These are phyloP conservation scores for Plusia festucae DNA, from an alignment of 2,888 invertebrate species.

Conservation along the genomic window DNA sequence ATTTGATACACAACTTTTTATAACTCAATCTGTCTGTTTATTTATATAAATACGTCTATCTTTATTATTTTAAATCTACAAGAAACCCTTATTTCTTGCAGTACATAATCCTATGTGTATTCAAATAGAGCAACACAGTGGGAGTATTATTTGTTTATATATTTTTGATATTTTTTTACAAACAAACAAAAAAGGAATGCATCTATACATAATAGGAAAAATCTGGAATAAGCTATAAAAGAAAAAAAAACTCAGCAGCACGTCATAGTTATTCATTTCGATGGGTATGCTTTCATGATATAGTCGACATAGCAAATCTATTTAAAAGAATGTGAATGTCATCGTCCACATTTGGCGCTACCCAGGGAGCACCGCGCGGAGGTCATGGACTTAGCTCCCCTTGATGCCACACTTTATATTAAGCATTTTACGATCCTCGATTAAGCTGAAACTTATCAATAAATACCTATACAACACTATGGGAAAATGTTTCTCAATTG, in stretches of 20 bases:
- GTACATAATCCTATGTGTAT: slow-evolving; percentile 34
- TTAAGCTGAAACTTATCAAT: slow-evolving; percentile 59
- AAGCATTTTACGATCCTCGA: slow-evolving; percentile 56
- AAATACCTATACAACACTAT: slow-evolving; percentile 48
- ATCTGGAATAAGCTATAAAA: slow-evolving; percentile 36
- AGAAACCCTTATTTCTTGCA: slow-evolving; percentile 33
- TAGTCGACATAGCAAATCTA: slow-evolving; percentile 41
- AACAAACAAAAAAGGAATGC: slow-evolving; percentile 40
- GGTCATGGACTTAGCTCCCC: slow-evolving; percentile 88
- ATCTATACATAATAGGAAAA: slow-evolving; percentile 42
- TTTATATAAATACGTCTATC: slow-evolving; percentile 59
- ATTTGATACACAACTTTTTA: slow-evolving; percentile 61
- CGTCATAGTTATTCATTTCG: slow-evolving; percentile 41
- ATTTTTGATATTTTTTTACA: slow-evolving; percentile 28
- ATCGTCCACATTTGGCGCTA: slow-evolving; percentile 87
- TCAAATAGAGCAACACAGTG: slow-evolving; percentile 39
- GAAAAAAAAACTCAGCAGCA: slow-evolving; percentile 45
- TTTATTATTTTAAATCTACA: slow-evolving; percentile 48
- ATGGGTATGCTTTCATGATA: slow-evolving; percentile 27
- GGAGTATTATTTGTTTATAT: slow-evolving; percentile 30
- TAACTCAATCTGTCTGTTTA: slow-evolving; percentile 53
- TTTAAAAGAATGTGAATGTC: slow-evolving; percentile 75
- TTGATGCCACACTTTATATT: slow-evolving; percentile 74
- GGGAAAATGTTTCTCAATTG: slow-evolving; percentile 41
- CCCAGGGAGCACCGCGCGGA: slow-evolving; percentile 89